Conservation (phyloP, 2,113 vertebrate species). For the Actinemys pallida region DNA sequence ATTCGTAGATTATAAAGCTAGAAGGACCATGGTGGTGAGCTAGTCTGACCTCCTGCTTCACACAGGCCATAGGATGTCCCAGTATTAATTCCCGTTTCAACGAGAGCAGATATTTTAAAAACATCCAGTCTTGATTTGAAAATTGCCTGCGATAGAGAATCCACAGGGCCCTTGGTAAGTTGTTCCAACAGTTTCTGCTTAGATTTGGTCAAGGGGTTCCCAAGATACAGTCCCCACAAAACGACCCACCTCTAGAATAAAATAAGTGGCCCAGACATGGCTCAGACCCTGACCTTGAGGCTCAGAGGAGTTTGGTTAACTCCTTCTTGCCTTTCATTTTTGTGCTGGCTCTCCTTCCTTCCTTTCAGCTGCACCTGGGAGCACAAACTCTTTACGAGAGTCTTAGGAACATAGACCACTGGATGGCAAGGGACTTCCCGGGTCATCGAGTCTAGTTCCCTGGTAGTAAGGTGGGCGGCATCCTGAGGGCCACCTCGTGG, state of each 20-base stretch:
- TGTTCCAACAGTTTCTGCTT: too few species aligned
- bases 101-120: too few species aligned
- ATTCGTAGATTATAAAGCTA: too few species aligned
- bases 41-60: too few species aligned
- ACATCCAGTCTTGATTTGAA: too few species aligned
- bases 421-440: accelerated
- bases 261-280: not conserved
- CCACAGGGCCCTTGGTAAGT: too few species aligned
- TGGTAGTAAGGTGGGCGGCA: not conserved
- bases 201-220: not conserved
- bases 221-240: not conserved
- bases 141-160: too few species aligned
- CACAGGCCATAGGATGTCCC: too few species aligned
- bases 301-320: not conserved
- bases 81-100: too few species aligned
- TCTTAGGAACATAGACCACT: not conserved
- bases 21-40: too few species aligned
- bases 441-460: not conserved
- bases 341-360: not conserved
- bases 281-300: not conserved
- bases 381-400: not conserved
- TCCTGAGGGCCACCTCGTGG: too few species aligned
- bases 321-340: not conserved
- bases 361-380: not conserved
- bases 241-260: not conserved